A percentile compares a stretch with the other conserved stretches of the same genome.
Conservation (phyloP, 2,888 invertebrate genomes). For the Patella pellucida region DNA sequence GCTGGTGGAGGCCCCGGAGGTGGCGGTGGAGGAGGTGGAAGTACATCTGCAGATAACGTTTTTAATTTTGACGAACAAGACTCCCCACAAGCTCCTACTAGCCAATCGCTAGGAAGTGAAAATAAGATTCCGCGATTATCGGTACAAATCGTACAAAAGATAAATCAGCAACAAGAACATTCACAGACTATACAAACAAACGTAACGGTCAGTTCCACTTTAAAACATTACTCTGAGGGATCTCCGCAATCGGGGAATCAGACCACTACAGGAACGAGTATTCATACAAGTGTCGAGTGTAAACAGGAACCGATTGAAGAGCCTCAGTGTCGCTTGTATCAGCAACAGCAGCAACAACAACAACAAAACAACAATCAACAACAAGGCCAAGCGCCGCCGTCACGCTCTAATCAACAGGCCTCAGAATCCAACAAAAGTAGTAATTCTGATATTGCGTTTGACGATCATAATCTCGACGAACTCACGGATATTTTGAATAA, state of each 20-base stretch:
- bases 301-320: constrained; percentile 78
- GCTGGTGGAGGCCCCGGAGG: constrained; percentile 32
- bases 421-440: constrained; percentile 2
- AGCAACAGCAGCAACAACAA: constrained; percentile 16
- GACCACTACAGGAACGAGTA: constrained; percentile 38
- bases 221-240: constrained; percentile 77
- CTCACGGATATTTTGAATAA: constrained; percentile 76
- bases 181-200: constrained; percentile 91
- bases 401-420: constrained; percentile 7
- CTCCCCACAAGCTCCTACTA: constrained; percentile 34
- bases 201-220: constrained; percentile 84
- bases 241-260: constrained; percentile 27
- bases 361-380: constrained; percentile 12
- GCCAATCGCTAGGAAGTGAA: constrained; percentile 28
- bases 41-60: constrained; percentile 43
- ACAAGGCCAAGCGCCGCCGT: constrained; percentile 8
- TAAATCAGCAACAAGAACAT: constrained; percentile 82
- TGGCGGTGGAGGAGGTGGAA: constrained; percentile 28
- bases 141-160: constrained; percentile 89
- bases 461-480: constrained; percentile 53
- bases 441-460: constrained; percentile 40
- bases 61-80: constrained; percentile 55
- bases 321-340: constrained; percentile 32
- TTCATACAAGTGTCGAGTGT: constrained; percentile 57
- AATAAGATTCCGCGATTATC: constrained; percentile 76